Evolutionary conservation across 2,797 vertebrate genomes (phyloP).

Genomic region (Crenichthys baileyi): DNA sequence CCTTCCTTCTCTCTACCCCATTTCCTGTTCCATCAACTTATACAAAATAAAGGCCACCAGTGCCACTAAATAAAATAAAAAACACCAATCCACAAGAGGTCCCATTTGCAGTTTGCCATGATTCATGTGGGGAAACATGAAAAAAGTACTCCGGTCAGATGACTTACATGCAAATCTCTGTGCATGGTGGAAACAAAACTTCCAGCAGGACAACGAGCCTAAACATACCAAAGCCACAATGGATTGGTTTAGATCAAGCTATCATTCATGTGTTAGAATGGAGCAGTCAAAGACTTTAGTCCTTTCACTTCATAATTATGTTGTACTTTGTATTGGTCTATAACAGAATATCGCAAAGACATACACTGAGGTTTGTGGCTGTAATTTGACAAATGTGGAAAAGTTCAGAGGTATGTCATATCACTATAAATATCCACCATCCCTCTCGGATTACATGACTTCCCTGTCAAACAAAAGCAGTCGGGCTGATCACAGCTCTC

Average conservation of each 20-base stretch:
- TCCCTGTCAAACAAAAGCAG: conserved; percentile 15
- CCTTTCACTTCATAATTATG: not conserved
- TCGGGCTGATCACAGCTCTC: conserved; percentile 23
- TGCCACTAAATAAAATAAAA: no score
- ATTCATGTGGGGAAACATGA: not conserved
- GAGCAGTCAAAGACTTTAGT: not conserved
- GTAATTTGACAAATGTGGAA: not conserved
- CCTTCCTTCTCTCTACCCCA: no score
- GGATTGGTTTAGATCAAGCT: not conserved
- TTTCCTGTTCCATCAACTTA: no score
- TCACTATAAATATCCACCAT: not conserved
- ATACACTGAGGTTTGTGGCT: not conserved
- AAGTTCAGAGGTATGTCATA: no score
- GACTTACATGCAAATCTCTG: not conserved
- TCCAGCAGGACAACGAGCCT: not conserved
- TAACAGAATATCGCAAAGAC: not conserved
- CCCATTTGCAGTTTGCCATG: not conserved
- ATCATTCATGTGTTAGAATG: not conserved
- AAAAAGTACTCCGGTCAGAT: not conserved
- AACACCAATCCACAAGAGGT: no score
- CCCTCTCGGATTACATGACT: conserved; percentile 30
- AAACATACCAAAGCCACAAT: not conserved
- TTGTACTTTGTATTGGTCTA: not conserved
- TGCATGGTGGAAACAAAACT: not conserved
- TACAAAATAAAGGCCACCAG: no score